These are phyloP conservation scores for Yponomeuta evonymella DNA, from an alignment of 2,888 invertebrate genomes.

Conservation along the genomic window DNA sequence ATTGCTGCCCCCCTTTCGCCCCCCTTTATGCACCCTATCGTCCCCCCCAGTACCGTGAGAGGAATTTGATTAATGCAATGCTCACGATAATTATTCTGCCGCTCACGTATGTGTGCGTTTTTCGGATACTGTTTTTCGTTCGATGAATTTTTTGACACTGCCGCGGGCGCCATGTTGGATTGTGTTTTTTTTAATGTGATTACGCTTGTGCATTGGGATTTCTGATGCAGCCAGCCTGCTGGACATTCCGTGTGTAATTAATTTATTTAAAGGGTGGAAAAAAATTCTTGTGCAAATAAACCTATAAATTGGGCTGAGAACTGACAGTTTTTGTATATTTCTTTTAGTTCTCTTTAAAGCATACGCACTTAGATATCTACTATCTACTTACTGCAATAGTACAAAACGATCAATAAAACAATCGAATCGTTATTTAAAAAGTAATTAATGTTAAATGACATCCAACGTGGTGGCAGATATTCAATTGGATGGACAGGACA, in stretches of 20 bases:
- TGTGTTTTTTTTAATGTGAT: background rate
- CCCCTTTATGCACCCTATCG: constrained; percentile 21
- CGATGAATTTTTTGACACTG: constrained; percentile 16
- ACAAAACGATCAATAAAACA: no score
- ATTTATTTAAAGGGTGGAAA: background rate
- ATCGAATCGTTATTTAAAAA: no score
- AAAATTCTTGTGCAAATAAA: background rate
- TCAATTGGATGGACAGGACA: no score
- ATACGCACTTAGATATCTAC: no score
- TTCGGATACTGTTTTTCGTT: constrained; percentile 52
- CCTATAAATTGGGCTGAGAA: no score
- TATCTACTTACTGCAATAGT: no score
- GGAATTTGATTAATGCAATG: constrained; percentile 77
- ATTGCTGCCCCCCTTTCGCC: constrained; percentile 20
- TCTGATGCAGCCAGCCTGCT: background rate
- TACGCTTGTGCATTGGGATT: constrained; percentile 2
- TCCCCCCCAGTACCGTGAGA: constrained; percentile 68
- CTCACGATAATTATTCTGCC: constrained; percentile 73
- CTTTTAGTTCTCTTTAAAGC: no score
- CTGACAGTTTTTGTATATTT: no score
- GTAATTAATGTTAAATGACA: no score
- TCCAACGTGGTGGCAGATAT: no score
- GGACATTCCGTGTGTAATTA: background rate
- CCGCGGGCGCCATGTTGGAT: background rate
- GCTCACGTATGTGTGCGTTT: constrained; percentile 67